These are phyloP conservation scores for Druceiella hillmani DNA, from an alignment of 2,888 invertebrate genomes.

Conservation along the genomic window DNA sequence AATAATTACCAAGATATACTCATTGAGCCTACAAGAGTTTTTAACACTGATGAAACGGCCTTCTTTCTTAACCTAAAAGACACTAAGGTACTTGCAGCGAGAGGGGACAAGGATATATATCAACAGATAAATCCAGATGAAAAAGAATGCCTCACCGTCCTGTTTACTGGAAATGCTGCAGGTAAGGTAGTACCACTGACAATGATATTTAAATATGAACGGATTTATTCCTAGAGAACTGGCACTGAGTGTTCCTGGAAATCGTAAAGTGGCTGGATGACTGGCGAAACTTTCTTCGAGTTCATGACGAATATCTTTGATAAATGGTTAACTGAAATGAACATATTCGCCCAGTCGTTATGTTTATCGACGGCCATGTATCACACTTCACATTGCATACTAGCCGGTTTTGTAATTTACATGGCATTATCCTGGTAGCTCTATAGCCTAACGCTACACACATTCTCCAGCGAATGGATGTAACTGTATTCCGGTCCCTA, in stretches of 20 bases:
- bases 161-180: conserved; percentile 20
- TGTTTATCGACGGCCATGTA: conserved; percentile 22
- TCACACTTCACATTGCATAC: conserved; percentile 21
- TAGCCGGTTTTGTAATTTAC: conserved; percentile 16
- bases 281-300: conserved; percentile 1
- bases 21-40: background rate
- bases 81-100: background rate
- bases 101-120: background rate
- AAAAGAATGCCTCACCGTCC: conserved; percentile 21
- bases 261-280: conserved; percentile 5
- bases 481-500: conserved; percentile 22
- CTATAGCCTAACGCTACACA: conserved; percentile 21
- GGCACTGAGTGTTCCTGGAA: background rate
- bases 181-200: conserved; percentile 19
- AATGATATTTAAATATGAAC: background rate
- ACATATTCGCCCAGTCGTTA: conserved; percentile 15
- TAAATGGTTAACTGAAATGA: background rate
- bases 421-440: conserved; percentile 15
- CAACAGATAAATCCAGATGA: conserved; percentile 11
- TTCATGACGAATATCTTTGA: conserved; percentile 2
- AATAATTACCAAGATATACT: background rate
- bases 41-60: background rate
- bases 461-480: conserved; percentile 23
- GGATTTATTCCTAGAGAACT: background rate
- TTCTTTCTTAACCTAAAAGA: background rate